Percentiles rank a stretch among this genome's conserved stretches.
phyloP scores from a whole-genome alignment of 2,113 vertebrate species.

The Corapipo altera region DNA sequence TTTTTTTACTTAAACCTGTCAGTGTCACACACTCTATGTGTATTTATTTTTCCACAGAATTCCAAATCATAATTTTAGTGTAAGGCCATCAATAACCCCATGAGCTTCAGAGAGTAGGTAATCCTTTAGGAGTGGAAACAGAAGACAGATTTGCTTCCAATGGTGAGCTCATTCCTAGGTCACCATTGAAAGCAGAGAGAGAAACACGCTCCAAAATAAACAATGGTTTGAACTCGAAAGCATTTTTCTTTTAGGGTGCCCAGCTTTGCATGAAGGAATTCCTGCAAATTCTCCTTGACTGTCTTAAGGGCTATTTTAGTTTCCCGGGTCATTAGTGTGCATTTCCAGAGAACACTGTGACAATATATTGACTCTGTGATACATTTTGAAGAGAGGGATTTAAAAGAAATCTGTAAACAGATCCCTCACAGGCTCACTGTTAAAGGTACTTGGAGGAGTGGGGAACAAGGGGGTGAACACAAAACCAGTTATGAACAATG shows the following conservation, averaged over 20 bases:
- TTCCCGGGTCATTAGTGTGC: constrained; percentile 14
- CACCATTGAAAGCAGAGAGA: constrained; percentile 72
- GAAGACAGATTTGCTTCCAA: constrained; percentile 80
- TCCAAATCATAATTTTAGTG: constrained; percentile 64
- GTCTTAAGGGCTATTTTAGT: constrained; percentile 24
- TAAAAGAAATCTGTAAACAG: not conserved
- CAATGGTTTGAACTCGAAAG: constrained; percentile 65
- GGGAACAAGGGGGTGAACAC: not conserved
- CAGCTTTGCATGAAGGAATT: constrained; percentile 69
- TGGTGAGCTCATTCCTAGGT: constrained; percentile 81
- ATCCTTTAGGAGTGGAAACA: constrained; percentile 81
- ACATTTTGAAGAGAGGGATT: not conserved
- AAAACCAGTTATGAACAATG: constrained; percentile 36
- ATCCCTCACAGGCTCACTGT: not conserved
- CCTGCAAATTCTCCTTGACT: constrained; percentile 40
- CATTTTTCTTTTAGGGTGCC: constrained; percentile 74
- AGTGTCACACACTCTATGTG: not conserved
- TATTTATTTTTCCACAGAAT: constrained; percentile 38
- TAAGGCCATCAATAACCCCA: constrained; percentile 60
- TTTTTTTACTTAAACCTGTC: constrained; percentile 5
- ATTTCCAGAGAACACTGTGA: not conserved
- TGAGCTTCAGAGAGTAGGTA: constrained; percentile 73
- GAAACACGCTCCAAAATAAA: constrained; percentile 75
- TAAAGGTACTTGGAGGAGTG: not conserved
- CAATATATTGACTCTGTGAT: not conserved